These are phyloP conservation scores for Allophyes oxyacanthae DNA, from an alignment of 2,888 invertebrate genomes.

Conservation along the genomic window DNA sequence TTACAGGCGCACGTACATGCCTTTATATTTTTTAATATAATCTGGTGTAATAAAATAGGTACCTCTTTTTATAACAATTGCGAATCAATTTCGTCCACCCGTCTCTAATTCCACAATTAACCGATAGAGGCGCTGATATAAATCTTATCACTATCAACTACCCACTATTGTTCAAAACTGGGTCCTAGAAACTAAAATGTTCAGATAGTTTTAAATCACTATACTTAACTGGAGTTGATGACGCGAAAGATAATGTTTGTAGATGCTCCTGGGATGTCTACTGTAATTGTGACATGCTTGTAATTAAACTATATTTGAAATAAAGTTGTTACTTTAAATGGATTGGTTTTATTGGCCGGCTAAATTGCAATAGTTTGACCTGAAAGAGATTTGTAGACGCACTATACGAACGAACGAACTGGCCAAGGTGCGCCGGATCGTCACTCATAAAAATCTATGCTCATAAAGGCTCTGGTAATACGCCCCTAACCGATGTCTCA, in stretches of 20 bases:
- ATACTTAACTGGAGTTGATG: conserved; percentile 19
- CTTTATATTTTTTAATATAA: too few relatives aligned
- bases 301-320: conserved; percentile 54
- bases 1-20: too few relatives aligned
- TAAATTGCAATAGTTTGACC: too few relatives aligned
- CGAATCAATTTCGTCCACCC: too few relatives aligned
- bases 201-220: conserved; percentile 28
- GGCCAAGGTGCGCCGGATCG: too few relatives aligned
- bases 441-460: too few relatives aligned
- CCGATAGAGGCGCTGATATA: conserved; percentile 8
- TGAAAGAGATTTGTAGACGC: too few relatives aligned
- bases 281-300: conserved; percentile 52
- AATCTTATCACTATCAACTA: neutral
- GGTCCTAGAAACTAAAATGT: conserved; percentile 18
- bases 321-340: conserved; percentile 53
- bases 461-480: too few relatives aligned
- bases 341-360: conserved; percentile 2
- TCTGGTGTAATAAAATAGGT: too few relatives aligned
- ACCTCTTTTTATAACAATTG: too few relatives aligned
- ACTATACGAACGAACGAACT: too few relatives aligned
- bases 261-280: conserved; percentile 36
- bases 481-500: too few relatives aligned
- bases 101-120: conserved; percentile 15
- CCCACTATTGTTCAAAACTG: conserved; percentile 3
- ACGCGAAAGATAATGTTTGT: conserved; percentile 39